Base-by-base conservation (phyloP, 1,140 invertebrate species). In the Ceratosolen solmsi region DNA sequence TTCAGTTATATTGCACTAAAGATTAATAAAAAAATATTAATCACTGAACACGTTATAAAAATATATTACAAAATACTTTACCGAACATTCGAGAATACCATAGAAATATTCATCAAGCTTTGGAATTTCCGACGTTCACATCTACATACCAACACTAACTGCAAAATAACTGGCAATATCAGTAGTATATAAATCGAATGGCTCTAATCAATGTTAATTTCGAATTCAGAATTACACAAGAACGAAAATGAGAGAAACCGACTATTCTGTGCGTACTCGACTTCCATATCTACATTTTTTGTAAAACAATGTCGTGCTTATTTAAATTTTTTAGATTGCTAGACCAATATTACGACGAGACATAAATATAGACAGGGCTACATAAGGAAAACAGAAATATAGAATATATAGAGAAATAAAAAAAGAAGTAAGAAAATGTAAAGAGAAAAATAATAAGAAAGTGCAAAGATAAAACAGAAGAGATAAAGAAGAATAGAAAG, bases 201-300 rank as follows among this genome's bases (percentile, higher is more conserved):
- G 36, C 79, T 84, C 76, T 86, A 86, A 86, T 87, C 86, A 86
- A 84, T 87, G 82, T 86, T 86, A 84, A 87, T 87, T 27, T 2
- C 25, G 9, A 51, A 41, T 25, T 4, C 9, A 15, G 38, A 25
- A 46, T 46, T 15, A 71, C 5, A 71, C 46, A 71, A 20, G 22
- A 46, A 71, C 22, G 33, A 13, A 25, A 20, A 27, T 7, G 11
- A 36, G 63, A 68, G 15, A 8, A 38, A 20, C 20, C 15, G 22
- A 38, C 20, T 0, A n/a, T n/a, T n/a, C 15, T 63, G 13, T n/a
- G n/a, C n/a, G n/a, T n/a, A n/a, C n/a, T n/a, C 41, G 41, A 46
- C 41, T 5, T 7, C 13, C 5, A 46, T 46, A 46, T 13, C 5
- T 13, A 46, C 41, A 7, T 13, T 5, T 7, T 5, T 13, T 13